Base-by-base conservation (phyloP, 1,140 invertebrate genomes). In the Schlechtendalia chinensis region DNA sequence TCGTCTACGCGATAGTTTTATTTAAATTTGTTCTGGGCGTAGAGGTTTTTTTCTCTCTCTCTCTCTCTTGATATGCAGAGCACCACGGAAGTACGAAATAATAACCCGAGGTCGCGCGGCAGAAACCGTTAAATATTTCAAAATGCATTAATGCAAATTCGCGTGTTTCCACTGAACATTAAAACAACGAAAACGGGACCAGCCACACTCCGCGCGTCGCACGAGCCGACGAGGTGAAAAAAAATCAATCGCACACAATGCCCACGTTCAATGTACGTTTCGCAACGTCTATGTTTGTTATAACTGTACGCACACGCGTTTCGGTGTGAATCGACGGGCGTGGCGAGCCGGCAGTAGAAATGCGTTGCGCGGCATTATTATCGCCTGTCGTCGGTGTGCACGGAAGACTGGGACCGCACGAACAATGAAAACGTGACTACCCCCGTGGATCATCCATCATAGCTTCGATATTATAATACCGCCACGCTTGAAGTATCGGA, bases 91-190 rank as follows among this genome's bases (percentile, higher is more conserved):
- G 19, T 67, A 14, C 29, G 8, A 67, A 39, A 39, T 22, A 67
- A 67, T 22, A 39, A 67, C 63, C 32, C 32, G 32, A 45, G 2
- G 63, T 45, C n/a, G 29, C 19, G 19, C 3, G 11, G 32, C 10
- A 32, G 14, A 19, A 67, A 67, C 63, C 17, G n/a, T 67, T 45
- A 67, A 22, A 67, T 67, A 67, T 67, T 67, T 67, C 63, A 39
- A 39, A 45, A 67, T 11, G 11, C 19, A 67, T 67, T 67, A 67
- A n/a, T 22, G 19, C 32, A 67, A n/a, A 14, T 22, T 45, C 14
- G 11, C 11, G 11, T 4, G 63, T 39, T 67, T 45, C 19, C 14
- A 14, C 39, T 67, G n/a, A 22, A 22, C 24, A 29, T 29, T 61
- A 61, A 61, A n/a, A n/a, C n/a, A n/a, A 61, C 63, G 39, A 22